Base-by-base conservation (phyloP, 2,888 invertebrate species). In the Clepsis dumicolana region DNA sequence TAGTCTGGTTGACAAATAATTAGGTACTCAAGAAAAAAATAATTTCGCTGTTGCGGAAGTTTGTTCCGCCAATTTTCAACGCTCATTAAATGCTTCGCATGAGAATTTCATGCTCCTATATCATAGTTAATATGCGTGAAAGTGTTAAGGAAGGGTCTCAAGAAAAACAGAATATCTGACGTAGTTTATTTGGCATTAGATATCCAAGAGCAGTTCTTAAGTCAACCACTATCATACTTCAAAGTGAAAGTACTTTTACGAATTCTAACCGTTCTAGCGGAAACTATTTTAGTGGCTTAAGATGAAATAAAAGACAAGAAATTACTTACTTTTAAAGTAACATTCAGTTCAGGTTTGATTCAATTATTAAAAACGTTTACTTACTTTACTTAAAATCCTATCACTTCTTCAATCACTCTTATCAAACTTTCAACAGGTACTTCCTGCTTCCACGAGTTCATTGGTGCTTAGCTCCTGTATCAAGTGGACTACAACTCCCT, bases 31-130 rank as follows among this genome's bases (percentile, higher is more conserved):
- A 48, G 4, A 12, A 21, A 48, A 48, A 48, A 48, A 52, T 44
- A 29, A 29, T 14, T 21, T 44, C 18, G n/a, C 24, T 62, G 38
- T 60, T 48, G 54, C 48, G 16, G n/a, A 21, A 35, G 70, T 72
- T 80, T 68, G 87, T 84, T 82, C 83, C 83, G 88, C 80, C 79
- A 86, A 90, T 90, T 87, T 87, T 79, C 76, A 72, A 77, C 79
- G 81, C 83, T 82, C 80, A 85, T 87, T 89, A 86, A 75, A 81
- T 79, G 81, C 82, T 81, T 74, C 70, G 71, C 74, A 76, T 77
- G 77, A 82, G 84, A 82, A 84, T 78, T 80, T 81, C 83, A 82
- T 80, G 76, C 81, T 74, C 72, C 76, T 81, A 73, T 78, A 74
- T 69, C 71, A 76, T 74, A 65, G 77, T 75, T 86, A 86, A 88